Conservation (phyloP, 2,888 invertebrate genomes). For the Lacanobia wlatinum region DNA sequence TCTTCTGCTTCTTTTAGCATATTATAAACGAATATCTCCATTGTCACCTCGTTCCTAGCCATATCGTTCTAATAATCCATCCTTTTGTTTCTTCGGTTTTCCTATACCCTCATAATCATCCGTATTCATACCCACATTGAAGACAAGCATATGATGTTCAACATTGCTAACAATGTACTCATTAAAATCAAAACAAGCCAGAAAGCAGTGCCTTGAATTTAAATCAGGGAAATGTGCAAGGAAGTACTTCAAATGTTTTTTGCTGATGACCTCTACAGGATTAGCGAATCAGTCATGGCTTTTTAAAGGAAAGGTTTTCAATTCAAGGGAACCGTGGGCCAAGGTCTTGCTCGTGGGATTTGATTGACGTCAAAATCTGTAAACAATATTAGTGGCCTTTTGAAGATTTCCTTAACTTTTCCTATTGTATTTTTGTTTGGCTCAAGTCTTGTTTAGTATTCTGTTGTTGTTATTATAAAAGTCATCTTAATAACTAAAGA, state of each 20-base stretch:
- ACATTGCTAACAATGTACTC: neutral
- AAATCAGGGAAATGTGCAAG: constrained; percentile 21
- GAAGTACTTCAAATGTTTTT: constrained; percentile 6
- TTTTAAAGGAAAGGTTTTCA: constrained; percentile 19
- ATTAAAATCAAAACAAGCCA: neutral
- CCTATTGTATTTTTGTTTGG: neutral
- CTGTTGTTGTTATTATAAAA: constrained; percentile 4
- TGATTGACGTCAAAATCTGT: constrained; percentile 25
- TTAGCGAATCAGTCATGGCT: constrained; percentile 34
- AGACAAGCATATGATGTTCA: neutral
- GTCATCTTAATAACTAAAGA: neutral
- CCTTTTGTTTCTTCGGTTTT: too few relatives aligned
- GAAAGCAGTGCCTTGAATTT: constrained; percentile 18
- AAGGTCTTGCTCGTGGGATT: constrained; percentile 17
- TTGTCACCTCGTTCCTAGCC: too few relatives aligned
- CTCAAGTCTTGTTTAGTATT: neutral
- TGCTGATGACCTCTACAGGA: constrained; percentile 28
- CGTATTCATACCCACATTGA: neutral
- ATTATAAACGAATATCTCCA: too few relatives aligned
- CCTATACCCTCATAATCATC: neutral
- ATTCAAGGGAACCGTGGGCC: constrained; percentile 10
- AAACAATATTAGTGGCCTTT: neutral
- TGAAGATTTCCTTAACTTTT: constrained; percentile 2
- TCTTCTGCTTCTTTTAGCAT: too few relatives aligned
- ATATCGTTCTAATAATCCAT: too few relatives aligned